These are phyloP conservation scores for Aphidius ervi DNA, from an alignment of 1,140 invertebrate species.

Conservation along the genomic window DNA sequence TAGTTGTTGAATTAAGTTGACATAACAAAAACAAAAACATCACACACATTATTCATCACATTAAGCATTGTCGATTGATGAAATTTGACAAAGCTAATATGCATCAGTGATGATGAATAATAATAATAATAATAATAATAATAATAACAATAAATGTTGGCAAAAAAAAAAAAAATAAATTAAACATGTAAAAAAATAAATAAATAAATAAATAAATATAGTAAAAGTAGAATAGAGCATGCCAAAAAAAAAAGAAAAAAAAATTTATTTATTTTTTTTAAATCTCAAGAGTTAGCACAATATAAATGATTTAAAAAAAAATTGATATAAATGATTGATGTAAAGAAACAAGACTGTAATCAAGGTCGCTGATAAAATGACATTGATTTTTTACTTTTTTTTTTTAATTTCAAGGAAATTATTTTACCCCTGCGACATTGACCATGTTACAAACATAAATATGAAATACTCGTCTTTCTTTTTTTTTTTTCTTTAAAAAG, in stretches of 20 bases:
- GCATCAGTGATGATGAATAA: too few relatives aligned
- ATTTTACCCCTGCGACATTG: too few relatives aligned
- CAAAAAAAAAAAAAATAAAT: constrained; percentile 21
- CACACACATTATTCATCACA: constrained; percentile 37
- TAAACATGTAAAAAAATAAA: constrained; percentile 2
- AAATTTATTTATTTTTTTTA: not conserved
- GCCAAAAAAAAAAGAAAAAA: constrained; percentile 6
- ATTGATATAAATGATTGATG: too few relatives aligned
- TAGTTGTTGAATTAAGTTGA: constrained; percentile 33
- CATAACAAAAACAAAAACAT: constrained; percentile 44
- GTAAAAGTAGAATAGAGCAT: not conserved
- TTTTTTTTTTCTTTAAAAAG: constrained; percentile 3
- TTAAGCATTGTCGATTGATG: constrained; percentile 26
- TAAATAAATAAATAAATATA: constrained; percentile 4
- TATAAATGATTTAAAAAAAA: too few relatives aligned
- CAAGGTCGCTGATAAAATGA: not conserved
- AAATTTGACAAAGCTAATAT: not conserved
- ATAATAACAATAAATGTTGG: constrained; percentile 23
- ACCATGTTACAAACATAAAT: too few relatives aligned
- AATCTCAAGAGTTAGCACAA: too few relatives aligned
- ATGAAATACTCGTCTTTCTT: not conserved
- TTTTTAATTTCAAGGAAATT: not conserved
- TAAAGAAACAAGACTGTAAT: not conserved
- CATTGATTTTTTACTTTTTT: not conserved
- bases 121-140: not conserved